Evolutionary conservation across 2,888 invertebrate species (phyloP).

Genomic region (Perdita meconis): DNA sequence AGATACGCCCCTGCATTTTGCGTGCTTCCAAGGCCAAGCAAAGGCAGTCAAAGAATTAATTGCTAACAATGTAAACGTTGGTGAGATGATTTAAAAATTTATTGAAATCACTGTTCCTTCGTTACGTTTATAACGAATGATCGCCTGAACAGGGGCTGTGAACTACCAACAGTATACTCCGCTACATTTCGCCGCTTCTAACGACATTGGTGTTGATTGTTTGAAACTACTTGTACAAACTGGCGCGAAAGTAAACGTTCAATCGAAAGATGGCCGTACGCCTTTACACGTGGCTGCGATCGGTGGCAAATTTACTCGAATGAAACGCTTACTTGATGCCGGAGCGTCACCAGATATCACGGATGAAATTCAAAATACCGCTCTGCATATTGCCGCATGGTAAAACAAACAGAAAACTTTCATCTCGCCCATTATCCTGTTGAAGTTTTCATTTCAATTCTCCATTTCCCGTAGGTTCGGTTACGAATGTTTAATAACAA

Average conservation of each 20-base stretch:
- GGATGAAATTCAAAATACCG: conserved; percentile 87
- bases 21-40: conserved; percentile 87
- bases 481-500: conserved; percentile 77
- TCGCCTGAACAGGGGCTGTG: conserved; percentile 80
- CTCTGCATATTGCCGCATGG: conserved; percentile 88
- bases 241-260: conserved; percentile 85
- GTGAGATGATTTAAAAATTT: conserved; percentile 65
- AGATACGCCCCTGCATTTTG: conserved; percentile 87
- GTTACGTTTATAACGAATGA: neutral
- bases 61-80: conserved; percentile 84
- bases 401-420: conserved; percentile 76
- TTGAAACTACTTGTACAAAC: conserved; percentile 86
- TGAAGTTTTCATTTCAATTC: neutral
- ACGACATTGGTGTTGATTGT: conserved; percentile 87
- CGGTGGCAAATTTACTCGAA: conserved; percentile 87
- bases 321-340: conserved; percentile 87
- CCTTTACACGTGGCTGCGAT: conserved; percentile 89
- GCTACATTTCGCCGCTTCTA: conserved; percentile 87
- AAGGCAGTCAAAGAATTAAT: conserved; percentile 86
- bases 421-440: neutral
- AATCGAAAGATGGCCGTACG: conserved; percentile 87
- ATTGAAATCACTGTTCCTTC: neutral
- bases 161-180: conserved; percentile 87
- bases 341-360: conserved; percentile 85
- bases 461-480: conserved; percentile 79